Percentiles rank a stretch among this genome's conserved stretches.
Evolutionary conservation across 2,888 invertebrate species (phyloP).

Genomic region (Drosophila helvetica): DNA sequence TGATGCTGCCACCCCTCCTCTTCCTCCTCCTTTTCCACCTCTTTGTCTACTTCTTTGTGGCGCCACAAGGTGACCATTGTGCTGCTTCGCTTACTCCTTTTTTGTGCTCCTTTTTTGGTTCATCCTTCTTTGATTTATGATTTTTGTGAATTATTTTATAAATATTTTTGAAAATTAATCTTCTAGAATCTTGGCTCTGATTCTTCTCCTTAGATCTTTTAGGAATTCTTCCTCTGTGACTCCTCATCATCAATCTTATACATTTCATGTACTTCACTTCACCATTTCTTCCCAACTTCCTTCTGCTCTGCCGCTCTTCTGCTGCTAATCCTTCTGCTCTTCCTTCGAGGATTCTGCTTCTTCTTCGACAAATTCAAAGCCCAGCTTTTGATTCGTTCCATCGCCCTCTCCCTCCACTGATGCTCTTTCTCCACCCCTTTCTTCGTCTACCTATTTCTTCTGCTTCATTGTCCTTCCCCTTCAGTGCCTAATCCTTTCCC

Average conservation of each 20-base stretch:
- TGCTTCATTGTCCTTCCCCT: constrained; percentile 8
- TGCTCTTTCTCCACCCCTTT: constrained; percentile 8
- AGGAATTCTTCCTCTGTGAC: not conserved
- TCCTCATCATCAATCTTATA: too few relatives aligned
- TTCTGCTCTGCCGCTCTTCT: too few relatives aligned
- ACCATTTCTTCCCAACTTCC: too few relatives aligned
- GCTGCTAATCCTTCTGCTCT: not conserved
- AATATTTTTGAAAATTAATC: too few relatives aligned
- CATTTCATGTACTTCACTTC: too few relatives aligned
- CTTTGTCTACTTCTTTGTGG: not conserved
- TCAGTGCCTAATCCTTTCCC: constrained; percentile 58
- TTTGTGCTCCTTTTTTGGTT: not conserved
- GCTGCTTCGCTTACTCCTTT: not conserved
- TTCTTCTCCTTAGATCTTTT: not conserved
- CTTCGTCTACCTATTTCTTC: not conserved
- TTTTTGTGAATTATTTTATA: too few relatives aligned
- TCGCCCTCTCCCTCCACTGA: constrained; percentile 4
- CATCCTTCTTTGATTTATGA: too few relatives aligned
- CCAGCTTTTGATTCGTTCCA: constrained; percentile 1
- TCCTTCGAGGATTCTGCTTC: constrained; percentile 13
- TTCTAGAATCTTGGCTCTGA: not conserved
- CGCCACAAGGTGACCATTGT: too few relatives aligned
- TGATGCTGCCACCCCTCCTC: not conserved
- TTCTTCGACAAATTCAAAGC: not conserved
- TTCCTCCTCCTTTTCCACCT: constrained; percentile 10